Percentiles rank a stretch among this genome's conserved stretches.
Conservation (phyloP, 2,797 vertebrate species). For the Synaphobranchus kaupii region DNA sequence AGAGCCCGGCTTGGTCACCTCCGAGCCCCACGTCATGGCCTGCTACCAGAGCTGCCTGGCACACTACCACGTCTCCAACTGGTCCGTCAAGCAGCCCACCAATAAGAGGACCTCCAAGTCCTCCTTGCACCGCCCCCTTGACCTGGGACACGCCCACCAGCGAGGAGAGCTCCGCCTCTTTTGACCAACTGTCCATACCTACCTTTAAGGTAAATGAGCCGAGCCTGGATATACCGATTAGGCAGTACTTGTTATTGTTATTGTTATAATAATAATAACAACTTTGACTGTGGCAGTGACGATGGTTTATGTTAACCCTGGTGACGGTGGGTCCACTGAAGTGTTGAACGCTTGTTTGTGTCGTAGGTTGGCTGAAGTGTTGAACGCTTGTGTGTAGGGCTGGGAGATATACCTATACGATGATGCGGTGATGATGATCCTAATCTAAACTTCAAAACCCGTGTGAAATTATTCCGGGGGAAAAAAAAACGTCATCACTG, state of each 20-base stretch:
- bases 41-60: conserved; percentile 93
- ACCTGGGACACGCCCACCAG: conserved; percentile 93
- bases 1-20: conserved; percentile 81
- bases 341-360: neutral
- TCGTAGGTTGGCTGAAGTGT: conserved; percentile 67
- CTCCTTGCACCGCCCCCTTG: conserved; percentile 92
- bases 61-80: conserved; percentile 93
- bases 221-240: neutral
- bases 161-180: conserved; percentile 91
- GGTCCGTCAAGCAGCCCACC: conserved; percentile 92
- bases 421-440: too few species aligned
- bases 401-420: too few species aligned
- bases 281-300: too few species aligned
- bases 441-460: too few species aligned
- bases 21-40: conserved; percentile 89
- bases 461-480: too few species aligned
- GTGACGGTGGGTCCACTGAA: too few species aligned
- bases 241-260: neutral
- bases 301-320: neutral
- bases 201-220: conserved; percentile 84
- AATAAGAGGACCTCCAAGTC: conserved; percentile 98
- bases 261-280: too few species aligned
- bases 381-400: too few species aligned
- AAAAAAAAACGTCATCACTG: too few species aligned
- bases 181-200: conserved; percentile 91